Conservation (phyloP, 2,888 invertebrate species). For the Acanthosepion pharaonis region DNA sequence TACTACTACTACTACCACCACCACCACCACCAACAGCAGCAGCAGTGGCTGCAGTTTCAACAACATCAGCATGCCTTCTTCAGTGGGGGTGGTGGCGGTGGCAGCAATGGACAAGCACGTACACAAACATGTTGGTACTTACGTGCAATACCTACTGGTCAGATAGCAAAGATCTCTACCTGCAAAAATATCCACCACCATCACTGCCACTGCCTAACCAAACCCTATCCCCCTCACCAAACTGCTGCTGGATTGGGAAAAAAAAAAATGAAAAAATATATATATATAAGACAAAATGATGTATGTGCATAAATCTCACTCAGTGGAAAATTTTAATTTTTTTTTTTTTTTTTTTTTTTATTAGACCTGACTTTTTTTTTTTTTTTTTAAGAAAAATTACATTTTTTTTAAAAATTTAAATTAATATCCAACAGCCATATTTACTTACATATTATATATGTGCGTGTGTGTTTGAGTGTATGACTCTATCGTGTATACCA, state of each 20-base stretch:
- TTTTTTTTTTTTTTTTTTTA: neutral
- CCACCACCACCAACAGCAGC: neutral
- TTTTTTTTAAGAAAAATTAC: neutral
- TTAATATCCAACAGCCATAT: slow-evolving; percentile 4
- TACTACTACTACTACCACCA: neutral
- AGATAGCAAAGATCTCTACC: slow-evolving; percentile 1
- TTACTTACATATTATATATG: neutral
- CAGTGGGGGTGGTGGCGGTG: neutral
- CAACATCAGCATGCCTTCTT: slow-evolving; percentile 16
- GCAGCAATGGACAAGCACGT: neutral
- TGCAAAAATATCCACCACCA: neutral
- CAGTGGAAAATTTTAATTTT: neutral
- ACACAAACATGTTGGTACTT: neutral
- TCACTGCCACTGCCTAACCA: neutral
- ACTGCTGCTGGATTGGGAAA: neutral
- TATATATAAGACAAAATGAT: neutral
- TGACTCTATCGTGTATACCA: slow-evolving; percentile 14
- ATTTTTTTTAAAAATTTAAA: neutral
- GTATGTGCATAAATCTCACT: neutral
- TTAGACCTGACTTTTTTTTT: neutral
- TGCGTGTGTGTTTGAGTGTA: neutral
- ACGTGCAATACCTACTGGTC: neutral
- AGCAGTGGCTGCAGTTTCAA: neutral
- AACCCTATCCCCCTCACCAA: neutral
- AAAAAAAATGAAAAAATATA: neutral